These are phyloP conservation scores for Bradysia coprophila DNA, from an alignment of 1,140 invertebrate species.

Conservation along the genomic window DNA sequence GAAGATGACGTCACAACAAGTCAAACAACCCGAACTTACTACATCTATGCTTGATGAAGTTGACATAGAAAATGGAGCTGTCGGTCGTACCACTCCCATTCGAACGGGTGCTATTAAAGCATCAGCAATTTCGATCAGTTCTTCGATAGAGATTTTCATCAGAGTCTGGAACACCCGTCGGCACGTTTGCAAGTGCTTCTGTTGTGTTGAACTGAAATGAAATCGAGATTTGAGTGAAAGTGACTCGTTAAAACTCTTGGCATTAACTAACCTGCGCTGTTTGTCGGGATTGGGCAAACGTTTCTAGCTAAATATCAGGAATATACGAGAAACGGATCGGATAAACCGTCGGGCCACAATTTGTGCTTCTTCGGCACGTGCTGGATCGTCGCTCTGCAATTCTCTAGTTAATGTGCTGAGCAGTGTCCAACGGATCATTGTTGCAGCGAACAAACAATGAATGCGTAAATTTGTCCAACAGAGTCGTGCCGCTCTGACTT, in stretches of 20 bases:
- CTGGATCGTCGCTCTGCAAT: constrained; percentile 47
- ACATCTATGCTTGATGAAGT: constrained; percentile 56
- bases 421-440: constrained; percentile 71
- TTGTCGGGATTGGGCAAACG: constrained; percentile 74
- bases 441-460: constrained; percentile 89
- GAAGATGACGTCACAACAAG: too few species aligned
- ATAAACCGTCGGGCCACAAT: constrained; percentile 81
- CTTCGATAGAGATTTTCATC: constrained; percentile 79
- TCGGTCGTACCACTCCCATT: constrained; percentile 84
- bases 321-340: constrained; percentile 87
- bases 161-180: constrained; percentile 84
- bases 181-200: constrained; percentile 33
- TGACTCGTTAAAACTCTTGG: too few species aligned
- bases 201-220: constrained; percentile 8
- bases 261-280: too few species aligned
- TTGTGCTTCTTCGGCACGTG: constrained; percentile 64
- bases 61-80: constrained; percentile 76
- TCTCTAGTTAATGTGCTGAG: constrained; percentile 75
- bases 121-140: constrained; percentile 90
- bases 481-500: constrained; percentile 78
- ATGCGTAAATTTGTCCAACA: constrained; percentile 95
- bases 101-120: constrained; percentile 88
- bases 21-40: too few species aligned
- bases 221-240: too few species aligned
- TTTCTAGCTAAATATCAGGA: constrained; percentile 89